phyloP scores from a whole-genome alignment of 2,797 vertebrate genomes.

The Lepilemur ruficaudatus region DNA sequence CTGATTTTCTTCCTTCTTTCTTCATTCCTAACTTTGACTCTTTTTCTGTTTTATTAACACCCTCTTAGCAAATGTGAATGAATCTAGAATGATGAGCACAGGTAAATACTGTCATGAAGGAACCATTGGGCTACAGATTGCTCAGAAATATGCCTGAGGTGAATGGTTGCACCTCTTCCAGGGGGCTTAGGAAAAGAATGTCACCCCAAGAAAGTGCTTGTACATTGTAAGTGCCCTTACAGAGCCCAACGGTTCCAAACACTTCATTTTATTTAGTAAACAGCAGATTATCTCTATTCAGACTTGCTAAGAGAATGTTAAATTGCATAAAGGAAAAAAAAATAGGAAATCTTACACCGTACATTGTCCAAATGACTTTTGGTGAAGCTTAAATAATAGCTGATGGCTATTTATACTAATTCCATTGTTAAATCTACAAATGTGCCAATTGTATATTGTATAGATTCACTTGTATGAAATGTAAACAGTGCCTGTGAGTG shows the following conservation, averaged over 20 bases:
- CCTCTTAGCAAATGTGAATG: not conserved
- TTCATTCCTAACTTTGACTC: not conserved
- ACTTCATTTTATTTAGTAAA: constrained; percentile 76
- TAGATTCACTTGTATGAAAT: not conserved
- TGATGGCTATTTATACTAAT: constrained; percentile 69
- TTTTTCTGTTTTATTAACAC: not conserved
- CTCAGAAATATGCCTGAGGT: not conserved
- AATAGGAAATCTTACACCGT: constrained; percentile 56
- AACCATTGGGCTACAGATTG: not conserved
- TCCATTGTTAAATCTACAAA: constrained; percentile 69
- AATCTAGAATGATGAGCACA: not conserved
- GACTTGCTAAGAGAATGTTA: constrained; percentile 75
- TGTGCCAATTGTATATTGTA: constrained; percentile 56
- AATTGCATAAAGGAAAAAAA: constrained; percentile 63
- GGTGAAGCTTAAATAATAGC: constrained; percentile 72
- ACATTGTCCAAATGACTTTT: constrained; percentile 62
- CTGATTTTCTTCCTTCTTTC: not conserved
- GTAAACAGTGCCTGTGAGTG: constrained; percentile 50
- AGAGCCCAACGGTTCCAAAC: constrained; percentile 79
- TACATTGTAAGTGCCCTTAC: constrained; percentile 57
- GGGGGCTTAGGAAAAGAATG: not conserved
- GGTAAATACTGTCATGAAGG: not conserved
- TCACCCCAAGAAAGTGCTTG: not conserved
- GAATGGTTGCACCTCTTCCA: not conserved
- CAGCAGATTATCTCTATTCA: constrained; percentile 77